Evolutionary conservation across 2,888 invertebrate species (phyloP).

Genomic region (Xiphydria camelus): DNA sequence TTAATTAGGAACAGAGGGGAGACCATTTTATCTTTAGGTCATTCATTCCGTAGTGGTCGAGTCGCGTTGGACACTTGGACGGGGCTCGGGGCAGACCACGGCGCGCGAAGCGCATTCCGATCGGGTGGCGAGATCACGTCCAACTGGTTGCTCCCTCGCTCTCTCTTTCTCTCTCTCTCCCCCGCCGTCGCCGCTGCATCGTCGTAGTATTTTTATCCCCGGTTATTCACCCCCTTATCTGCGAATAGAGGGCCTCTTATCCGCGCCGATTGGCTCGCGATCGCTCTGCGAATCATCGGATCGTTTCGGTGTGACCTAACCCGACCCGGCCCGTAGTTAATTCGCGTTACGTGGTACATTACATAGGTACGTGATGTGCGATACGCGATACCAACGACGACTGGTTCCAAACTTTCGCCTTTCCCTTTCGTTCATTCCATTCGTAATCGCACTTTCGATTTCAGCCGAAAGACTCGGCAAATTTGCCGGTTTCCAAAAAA

Average conservation of each 20-base stretch:
- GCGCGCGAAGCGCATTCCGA: conserved; percentile 48
- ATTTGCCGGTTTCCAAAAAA: too few relatives aligned
- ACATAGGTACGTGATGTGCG: too few relatives aligned
- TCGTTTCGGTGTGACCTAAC: too few relatives aligned
- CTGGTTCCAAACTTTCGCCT: background rate
- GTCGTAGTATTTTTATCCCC: conserved; percentile 53
- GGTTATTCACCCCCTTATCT: conserved; percentile 55
- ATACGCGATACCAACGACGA: too few relatives aligned
- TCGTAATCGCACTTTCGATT: too few relatives aligned
- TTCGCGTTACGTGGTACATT: too few relatives aligned
- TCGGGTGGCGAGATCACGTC: conserved; percentile 45
- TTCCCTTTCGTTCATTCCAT: too few relatives aligned
- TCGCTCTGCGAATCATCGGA: too few relatives aligned
- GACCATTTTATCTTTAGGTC: conserved; percentile 51
- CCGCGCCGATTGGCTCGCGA: conserved; percentile 1
- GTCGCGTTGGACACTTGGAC: conserved; percentile 41
- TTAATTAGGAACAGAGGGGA: conserved; percentile 47
- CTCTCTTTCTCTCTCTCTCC: conserved; percentile 17
- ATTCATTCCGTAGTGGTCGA: conserved; percentile 42
- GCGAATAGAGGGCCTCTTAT: conserved; percentile 29
- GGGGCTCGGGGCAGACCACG: conserved; percentile 35
- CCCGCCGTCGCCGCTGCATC: conserved; percentile 19
- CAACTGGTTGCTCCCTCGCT: conserved; percentile 26
- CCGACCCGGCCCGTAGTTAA: too few relatives aligned
- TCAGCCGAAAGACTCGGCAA: too few relatives aligned